Evolutionary conservation across 2,888 invertebrate species (phyloP), one percentile per base, ranked within the genome.

Genomic region (Lepidochitona cinerea): DNA sequence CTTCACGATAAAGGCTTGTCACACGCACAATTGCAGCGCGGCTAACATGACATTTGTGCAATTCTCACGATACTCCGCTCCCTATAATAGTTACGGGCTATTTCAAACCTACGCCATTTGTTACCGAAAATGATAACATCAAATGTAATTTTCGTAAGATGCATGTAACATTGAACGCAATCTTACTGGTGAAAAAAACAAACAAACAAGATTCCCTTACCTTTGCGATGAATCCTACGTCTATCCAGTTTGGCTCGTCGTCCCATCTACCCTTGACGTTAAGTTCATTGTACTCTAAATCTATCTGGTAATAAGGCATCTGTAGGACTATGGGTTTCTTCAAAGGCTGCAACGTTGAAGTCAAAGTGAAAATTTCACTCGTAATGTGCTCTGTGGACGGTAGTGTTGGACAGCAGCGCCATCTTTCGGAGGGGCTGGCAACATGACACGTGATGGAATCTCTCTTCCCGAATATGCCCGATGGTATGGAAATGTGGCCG

Each of bases 231-330:
- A 85, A 86, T 18, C 85, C 86, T 6, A 85, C 81, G 76, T 87
- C 81, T 9, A 83, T 82, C 87, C 87, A 88, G 36, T 85, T 85
- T 9, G 77, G 76, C 53, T 85, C 86, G n/a, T 83, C 85, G 23
- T 80, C 83, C 85, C 85, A 86, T 76, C 81, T 82, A 0, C 84
- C 87, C 71, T 85, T 86, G 5, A 87, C 87, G 52, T 87, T 86
- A 23, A 88, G 80, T 35, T 88, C 87, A 26, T 78, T 76, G 65
- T 82, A 80, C 41, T 84, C 81, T 3, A 75, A 70, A 67, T 85
- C 82, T 18, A 83, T 79, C 18, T 76, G 75, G 67, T 87, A 83
- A 73, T 83, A 86, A 3, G 88, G 87, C 18, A 89, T 81, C 41
- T 83, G 80, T 4, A 88, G 74, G 9, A 83, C 79, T 7, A 86